Base-by-base conservation (phyloP, 2,888 invertebrate species). In the Eugnorisma glareosa region DNA sequence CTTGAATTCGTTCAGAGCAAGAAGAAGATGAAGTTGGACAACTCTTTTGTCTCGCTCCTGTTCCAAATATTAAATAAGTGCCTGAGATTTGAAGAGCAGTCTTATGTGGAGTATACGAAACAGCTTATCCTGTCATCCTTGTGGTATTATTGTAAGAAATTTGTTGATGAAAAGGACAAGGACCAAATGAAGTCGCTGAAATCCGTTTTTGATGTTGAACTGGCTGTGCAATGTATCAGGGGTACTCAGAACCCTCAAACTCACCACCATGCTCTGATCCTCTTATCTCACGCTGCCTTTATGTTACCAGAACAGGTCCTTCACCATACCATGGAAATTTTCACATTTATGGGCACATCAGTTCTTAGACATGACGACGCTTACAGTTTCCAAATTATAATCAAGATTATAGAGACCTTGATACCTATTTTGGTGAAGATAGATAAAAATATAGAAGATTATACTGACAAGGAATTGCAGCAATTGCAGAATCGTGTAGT, bases 261-360 rank as follows among this genome's bases (percentile, higher is more conserved):
- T 0, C 99, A 99, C 91, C 98, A 99, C 89, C 99, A 99, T 90
- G 99, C 99, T 0, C 95, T 99, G 74, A 97, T 99, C 48, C 97
- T 99, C 1, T 96, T 99, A 3, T 98, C 98, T 0, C 97, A 98
- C 77, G 98, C 98, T 24, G 98, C 99, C 0, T 97, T 97, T 45
- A 97, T 98, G 90, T 97, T 98, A 77, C 99, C 99, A 0, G 97
- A 98, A 79, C 98, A 98, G 94, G 99, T 99, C 0, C 95, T 99
- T 28, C 98, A 99, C 91, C 99, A 99, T 90, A 98, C 99, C 7
- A 99, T 99, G 98, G 98, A 99, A 37, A 98, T 99, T 88, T 99
- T 99, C 93, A 99, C 99, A 0, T 99, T 99, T 91, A 99, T 99
- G 98, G 99, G 99, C 1, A 98, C 98, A 0, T 99, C 99, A 0